phyloP scores from a whole-genome alignment of 2,113 vertebrate species.

The Cryptomyrus ogoouensis region DNA sequence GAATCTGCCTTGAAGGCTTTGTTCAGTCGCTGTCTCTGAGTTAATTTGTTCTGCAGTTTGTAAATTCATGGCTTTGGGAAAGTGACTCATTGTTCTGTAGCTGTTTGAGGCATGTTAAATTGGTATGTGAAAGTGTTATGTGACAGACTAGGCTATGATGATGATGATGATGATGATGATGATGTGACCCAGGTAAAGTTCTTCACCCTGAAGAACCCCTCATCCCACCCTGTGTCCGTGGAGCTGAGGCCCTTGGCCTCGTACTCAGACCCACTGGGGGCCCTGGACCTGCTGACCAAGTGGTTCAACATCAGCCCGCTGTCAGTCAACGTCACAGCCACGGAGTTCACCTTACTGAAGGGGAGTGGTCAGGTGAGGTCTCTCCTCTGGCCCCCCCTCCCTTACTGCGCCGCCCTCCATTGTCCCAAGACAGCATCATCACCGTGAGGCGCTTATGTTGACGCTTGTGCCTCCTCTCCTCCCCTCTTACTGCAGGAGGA shows the following conservation, averaged over 20 bases:
- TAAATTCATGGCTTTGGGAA: not conserved
- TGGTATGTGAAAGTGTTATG: not conserved
- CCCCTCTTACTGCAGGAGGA: slow-evolving; percentile 23
- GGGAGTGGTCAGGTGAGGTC: slow-evolving; percentile 47
- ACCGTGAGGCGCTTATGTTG: not conserved
- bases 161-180: not conserved
- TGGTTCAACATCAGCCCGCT: slow-evolving; percentile 82
- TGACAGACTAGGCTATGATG: not conserved
- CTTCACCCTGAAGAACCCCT: slow-evolving; percentile 83
- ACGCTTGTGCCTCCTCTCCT: slow-evolving; percentile 10
- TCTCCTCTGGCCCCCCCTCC: not conserved
- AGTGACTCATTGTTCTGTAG: not conserved
- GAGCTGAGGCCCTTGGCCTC: slow-evolving; percentile 80
- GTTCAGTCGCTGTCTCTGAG: not conserved
- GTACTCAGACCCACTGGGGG: slow-evolving; percentile 79
- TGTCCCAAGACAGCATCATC: not conserved
- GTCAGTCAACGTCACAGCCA: slow-evolving; percentile 78
- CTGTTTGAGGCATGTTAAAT: not conserved
- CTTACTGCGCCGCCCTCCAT: not conserved
- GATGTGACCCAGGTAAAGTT: slow-evolving; percentile 68
- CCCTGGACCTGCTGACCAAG: slow-evolving; percentile 75
- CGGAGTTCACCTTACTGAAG: slow-evolving; percentile 76
- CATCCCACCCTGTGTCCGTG: slow-evolving; percentile 74
- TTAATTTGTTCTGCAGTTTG: not conserved
- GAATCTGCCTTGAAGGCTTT: not conserved